phyloP scores from a whole-genome alignment of 2,797 vertebrate species.

The Simalia tracyae region DNA sequence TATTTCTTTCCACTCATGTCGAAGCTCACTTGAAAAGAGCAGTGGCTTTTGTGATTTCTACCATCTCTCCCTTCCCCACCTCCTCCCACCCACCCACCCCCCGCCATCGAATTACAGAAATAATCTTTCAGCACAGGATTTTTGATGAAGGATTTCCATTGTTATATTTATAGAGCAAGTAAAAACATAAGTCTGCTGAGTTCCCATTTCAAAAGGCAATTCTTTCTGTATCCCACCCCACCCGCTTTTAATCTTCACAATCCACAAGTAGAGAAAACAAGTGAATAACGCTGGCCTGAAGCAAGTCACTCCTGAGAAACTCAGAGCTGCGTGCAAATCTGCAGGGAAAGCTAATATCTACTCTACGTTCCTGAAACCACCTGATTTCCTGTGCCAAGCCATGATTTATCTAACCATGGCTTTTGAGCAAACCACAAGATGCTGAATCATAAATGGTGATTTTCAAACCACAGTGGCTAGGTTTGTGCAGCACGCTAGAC shows the following conservation, averaged over 20 bases:
- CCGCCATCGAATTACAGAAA: not conserved
- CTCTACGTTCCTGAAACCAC: not conserved
- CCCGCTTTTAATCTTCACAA: not conserved
- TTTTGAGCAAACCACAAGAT: not conserved
- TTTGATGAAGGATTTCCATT: not conserved
- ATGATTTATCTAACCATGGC: not conserved
- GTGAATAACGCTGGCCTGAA: not conserved
- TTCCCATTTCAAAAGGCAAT: not conserved
- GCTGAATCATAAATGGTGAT: not conserved
- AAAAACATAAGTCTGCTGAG: not conserved
- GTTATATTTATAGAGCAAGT: not conserved
- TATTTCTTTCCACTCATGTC: not conserved
- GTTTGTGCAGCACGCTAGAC: not conserved
- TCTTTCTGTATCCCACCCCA: not conserved
- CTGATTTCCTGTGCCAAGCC: not conserved
- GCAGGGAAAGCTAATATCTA: not conserved
- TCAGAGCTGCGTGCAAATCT: not conserved
- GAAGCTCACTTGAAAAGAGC: not conserved
- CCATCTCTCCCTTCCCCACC: not conserved
- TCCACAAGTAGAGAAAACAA: not conserved
- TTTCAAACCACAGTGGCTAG: not conserved
- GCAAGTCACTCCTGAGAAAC: not conserved
- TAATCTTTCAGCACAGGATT: not conserved
- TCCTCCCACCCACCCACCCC: not conserved
- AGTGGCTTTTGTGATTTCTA: not conserved